Evolutionary conservation across 2,797 vertebrate genomes (phyloP).

Genomic region (Brachymystax lenok): DNA sequence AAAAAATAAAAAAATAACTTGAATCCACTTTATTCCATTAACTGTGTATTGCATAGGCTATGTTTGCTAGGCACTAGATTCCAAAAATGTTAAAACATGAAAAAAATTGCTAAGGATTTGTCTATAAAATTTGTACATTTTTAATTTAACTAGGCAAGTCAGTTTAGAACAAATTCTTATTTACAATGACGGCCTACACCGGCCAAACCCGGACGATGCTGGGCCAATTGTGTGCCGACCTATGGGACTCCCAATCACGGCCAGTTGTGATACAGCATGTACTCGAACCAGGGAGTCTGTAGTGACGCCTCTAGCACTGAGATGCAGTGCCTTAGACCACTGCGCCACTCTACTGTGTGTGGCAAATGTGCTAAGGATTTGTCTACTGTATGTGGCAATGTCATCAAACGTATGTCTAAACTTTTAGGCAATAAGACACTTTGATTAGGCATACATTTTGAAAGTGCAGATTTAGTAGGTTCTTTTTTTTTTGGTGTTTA

Average conservation of each 20-base stretch:
- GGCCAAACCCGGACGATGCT: no score
- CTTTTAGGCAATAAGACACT: conserved; percentile 40
- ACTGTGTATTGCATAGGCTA: neutral
- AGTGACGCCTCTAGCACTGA: no score
- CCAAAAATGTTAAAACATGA: neutral
- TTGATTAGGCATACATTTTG: conserved; percentile 55
- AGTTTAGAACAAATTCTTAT: no score
- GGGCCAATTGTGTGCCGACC: no score
- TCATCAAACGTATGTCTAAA: neutral
- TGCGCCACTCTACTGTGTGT: no score
- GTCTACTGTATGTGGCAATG: neutral
- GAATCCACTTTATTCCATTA: neutral
- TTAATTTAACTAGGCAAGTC: no score
- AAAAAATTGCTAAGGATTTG: neutral
- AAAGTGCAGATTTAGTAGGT: conserved; percentile 72
- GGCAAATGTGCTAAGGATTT: neutral
- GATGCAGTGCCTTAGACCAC: no score
- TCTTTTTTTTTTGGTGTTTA: conserved; percentile 70
- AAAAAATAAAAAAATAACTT: no score
- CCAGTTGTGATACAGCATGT: no score
- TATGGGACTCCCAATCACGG: no score
- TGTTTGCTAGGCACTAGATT: neutral
- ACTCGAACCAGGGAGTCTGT: no score
- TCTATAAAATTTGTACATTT: neutral
- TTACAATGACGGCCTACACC: no score